These are phyloP conservation scores for Hymenopus coronatus DNA, from an alignment of 2,888 invertebrate genomes.

Conservation along the genomic window DNA sequence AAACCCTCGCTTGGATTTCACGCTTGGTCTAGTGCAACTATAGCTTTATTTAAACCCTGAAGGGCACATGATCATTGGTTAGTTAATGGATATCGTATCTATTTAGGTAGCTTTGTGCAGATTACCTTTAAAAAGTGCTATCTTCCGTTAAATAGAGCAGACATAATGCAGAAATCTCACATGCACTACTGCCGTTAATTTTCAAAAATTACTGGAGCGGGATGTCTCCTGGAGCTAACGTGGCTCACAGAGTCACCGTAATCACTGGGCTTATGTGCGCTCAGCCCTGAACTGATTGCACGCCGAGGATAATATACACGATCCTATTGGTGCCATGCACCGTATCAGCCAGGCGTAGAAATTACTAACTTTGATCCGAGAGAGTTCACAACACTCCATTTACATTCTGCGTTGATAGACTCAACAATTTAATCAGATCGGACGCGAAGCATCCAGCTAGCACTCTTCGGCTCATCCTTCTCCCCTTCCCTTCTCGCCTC, in stretches of 20 bases:
- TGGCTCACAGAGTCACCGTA: neutral
- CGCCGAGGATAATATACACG: neutral
- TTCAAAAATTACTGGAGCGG: neutral
- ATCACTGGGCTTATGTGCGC: neutral
- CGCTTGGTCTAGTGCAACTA: neutral
- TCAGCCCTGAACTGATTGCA: neutral
- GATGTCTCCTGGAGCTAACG: neutral
- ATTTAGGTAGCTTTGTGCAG: neutral
- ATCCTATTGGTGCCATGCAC: neutral
- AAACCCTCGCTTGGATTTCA: neutral
- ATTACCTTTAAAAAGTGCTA: neutral
- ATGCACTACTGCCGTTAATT: neutral
- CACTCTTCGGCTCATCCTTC: neutral
- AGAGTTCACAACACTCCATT: neutral
- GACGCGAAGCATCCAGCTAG: neutral
- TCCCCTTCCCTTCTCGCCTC: neutral
- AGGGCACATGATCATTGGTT: neutral
- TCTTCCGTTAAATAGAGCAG: neutral
- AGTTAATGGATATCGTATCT: neutral
- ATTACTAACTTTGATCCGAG: neutral
- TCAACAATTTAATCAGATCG: neutral
- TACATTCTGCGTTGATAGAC: constrained; percentile 3
- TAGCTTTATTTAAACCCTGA: neutral
- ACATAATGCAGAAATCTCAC: neutral
- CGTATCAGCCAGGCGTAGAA: neutral